A percentile compares a stretch with the other conserved stretches of the same genome.
Conservation (phyloP, 2,797 vertebrate species). For the Pseudomugil gertrudae region DNA sequence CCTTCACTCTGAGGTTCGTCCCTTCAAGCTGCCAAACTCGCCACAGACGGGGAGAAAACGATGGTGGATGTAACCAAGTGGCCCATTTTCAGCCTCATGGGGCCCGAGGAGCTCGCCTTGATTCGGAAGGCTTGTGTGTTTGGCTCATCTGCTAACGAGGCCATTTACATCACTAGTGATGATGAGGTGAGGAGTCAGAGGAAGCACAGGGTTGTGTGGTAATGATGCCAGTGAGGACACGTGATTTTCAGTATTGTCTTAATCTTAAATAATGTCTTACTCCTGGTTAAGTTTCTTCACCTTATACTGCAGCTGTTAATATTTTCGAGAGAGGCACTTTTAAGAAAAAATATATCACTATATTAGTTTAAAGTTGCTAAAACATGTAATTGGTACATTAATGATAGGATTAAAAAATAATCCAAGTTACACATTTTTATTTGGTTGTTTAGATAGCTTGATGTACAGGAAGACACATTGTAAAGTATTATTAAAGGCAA, state of each 20-base stretch:
- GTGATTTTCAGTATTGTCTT: not conserved
- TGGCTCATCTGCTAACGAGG: constrained; percentile 92
- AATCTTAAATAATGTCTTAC: not conserved
- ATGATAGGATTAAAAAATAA: not conserved
- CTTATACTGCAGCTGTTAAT: not conserved
- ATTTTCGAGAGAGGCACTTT: not conserved
- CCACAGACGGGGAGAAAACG: constrained; percentile 47
- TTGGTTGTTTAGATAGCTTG: no score
- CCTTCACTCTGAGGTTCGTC: constrained; percentile 18
- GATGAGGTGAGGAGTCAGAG: constrained; percentile 86
- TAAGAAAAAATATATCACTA: not conserved
- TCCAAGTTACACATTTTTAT: no score
- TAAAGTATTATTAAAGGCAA: no score
- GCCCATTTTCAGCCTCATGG: constrained; percentile 94
- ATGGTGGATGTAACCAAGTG: constrained; percentile 97
- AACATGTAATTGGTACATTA: not conserved
- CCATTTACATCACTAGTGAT: constrained; percentile 88
- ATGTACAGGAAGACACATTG: no score
- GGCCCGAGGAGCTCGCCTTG: constrained; percentile 85
- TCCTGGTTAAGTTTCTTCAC: not conserved
- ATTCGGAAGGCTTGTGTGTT: constrained; percentile 92
- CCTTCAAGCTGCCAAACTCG: not conserved
- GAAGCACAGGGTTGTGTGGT: not conserved
- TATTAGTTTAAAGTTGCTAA: not conserved
- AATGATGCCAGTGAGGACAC: not conserved